A percentile compares a stretch with the other conserved stretches of the same genome.
phyloP scores from a whole-genome alignment of 2,113 vertebrate species.

The Menidia beryllina region DNA sequence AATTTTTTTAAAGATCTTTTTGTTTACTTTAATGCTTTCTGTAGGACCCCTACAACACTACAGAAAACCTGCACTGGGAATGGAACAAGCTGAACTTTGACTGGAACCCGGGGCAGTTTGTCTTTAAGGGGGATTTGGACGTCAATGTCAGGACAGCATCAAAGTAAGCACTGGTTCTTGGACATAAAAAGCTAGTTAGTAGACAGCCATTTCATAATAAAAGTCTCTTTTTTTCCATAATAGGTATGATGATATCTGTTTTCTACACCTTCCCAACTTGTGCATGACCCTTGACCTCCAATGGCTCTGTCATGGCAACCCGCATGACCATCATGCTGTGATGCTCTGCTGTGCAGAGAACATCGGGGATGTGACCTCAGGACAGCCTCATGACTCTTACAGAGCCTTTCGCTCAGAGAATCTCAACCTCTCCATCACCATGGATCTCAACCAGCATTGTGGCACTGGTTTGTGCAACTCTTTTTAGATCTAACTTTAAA shows the following conservation, averaged over 20 bases:
- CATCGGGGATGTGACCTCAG: constrained; percentile 88
- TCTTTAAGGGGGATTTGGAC: constrained; percentile 94
- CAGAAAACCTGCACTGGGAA: constrained; percentile 98
- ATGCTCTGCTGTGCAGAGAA: constrained; percentile 90
- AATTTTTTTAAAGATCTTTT: neutral
- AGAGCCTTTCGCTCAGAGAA: constrained; percentile 97
- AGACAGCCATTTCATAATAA: neutral
- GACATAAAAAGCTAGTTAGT: neutral
- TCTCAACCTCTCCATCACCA: constrained; percentile 95
- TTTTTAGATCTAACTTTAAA: neutral
- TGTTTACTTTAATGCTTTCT: neutral
- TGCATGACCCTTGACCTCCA: constrained; percentile 95
- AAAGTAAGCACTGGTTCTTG: constrained; percentile 84
- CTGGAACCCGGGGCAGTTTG: constrained; percentile 94
- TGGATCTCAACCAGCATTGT: constrained; percentile 91
- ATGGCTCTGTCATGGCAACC: constrained; percentile 97
- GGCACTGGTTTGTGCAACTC: constrained; percentile 57
- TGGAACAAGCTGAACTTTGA: constrained; percentile 93
- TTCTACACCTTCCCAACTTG: constrained; percentile 93
- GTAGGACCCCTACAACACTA: constrained; percentile 98
- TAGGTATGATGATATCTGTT: constrained; percentile 98
- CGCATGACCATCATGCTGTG: constrained; percentile 92
- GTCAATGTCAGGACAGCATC: constrained; percentile 97
- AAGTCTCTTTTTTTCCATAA: neutral
- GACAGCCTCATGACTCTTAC: constrained; percentile 95